These are phyloP conservation scores for Talpa occidentalis DNA, from an alignment of 2,113 vertebrate species.

Conservation along the genomic window DNA sequence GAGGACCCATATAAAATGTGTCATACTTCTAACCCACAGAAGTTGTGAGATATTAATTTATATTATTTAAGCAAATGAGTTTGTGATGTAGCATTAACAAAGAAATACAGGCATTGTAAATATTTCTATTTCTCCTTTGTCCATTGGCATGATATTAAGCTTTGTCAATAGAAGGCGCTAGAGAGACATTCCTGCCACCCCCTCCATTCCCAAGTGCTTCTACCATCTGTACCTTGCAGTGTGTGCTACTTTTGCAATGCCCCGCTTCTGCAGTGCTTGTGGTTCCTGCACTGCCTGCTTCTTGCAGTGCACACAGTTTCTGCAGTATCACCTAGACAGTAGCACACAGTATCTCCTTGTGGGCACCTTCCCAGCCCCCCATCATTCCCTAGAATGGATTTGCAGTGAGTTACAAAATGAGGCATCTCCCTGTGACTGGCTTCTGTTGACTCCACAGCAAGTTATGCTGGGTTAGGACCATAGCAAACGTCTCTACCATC, in stretches of 20 bases:
- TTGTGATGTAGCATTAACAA: neutral
- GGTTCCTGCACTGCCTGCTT: neutral
- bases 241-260: neutral
- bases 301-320: neutral
- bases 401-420: neutral
- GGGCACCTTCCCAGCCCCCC: neutral
- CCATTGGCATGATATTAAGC: neutral
- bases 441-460: neutral
- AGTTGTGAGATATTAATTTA: neutral
- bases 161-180: slow-evolving; percentile 6
- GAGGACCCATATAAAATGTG: neutral
- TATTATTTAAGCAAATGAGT: neutral
- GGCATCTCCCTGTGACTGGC: neutral
- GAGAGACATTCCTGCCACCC: neutral
- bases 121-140: neutral
- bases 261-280: neutral
- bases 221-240: neutral
- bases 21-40: neutral
- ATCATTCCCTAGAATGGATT: neutral
- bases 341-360: neutral
- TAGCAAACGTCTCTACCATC: neutral
- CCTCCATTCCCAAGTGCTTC: neutral
- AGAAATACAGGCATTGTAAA: neutral
- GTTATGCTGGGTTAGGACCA: neutral
- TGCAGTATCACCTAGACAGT: neutral